Evolutionary conservation across 2,113 vertebrate genomes (phyloP).

Genomic region (Catharus minimus): DNA sequence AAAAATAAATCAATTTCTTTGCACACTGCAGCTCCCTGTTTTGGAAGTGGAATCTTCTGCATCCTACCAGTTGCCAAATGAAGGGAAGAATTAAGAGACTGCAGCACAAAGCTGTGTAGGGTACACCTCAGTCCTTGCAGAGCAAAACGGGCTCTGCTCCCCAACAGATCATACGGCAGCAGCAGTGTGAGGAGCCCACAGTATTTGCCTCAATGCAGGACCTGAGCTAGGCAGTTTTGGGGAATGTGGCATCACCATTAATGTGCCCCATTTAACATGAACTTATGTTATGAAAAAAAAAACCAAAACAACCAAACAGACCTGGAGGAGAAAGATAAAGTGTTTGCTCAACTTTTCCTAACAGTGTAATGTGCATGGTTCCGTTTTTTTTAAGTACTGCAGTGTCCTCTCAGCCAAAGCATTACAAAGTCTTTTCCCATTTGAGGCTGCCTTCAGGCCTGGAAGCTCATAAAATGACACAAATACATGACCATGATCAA

Average conservation of each 20-base stretch:
- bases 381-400: not conserved
- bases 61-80: not conserved
- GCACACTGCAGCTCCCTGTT: not conserved
- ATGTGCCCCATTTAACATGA: not conserved
- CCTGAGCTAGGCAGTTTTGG: not conserved
- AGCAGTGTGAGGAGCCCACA: not conserved
- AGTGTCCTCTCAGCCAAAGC: not conserved
- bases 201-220: not conserved
- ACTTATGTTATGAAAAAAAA: not conserved
- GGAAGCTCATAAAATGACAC: not conserved
- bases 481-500: accelerated
- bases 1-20: not conserved
- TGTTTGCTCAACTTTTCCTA: not conserved
- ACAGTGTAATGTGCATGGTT: accelerated
- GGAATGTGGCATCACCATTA: not conserved
- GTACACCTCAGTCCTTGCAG: not conserved
- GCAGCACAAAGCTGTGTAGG: not conserved
- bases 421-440: not conserved
- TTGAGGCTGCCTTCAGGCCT: not conserved
- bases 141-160: accelerated
- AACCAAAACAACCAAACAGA: not conserved
- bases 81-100: not conserved
- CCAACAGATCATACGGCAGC: accelerated
- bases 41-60: slow-evolving; percentile 3
- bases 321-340: not conserved